Evolutionary conservation across 2,888 invertebrate species (phyloP), one percentile per base, ranked within the genome.

Genomic region (Tethea ocularis): DNA sequence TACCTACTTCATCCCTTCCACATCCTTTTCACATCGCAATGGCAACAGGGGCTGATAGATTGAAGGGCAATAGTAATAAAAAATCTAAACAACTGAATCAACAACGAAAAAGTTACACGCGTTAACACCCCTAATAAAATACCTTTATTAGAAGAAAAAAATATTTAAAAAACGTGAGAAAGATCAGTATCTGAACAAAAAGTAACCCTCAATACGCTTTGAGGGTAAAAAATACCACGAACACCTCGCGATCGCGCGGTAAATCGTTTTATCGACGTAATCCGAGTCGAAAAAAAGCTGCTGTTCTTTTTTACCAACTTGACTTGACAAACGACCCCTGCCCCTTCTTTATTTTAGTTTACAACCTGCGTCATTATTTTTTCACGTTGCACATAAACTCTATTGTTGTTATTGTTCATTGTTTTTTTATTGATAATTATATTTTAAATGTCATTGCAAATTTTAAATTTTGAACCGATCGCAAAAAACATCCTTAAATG

Each of bases 91-190:
- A 70, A 63, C 51, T 59, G 57, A 57, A 46, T 51, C 51, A 29
- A 56, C 33, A 59, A 53, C 58, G 62, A 68, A 57, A 60, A 57
- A 63, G 57, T 69, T 73, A 86, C 86, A 84, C 81, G 76, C 82
- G 84, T 86, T 85, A 88, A 89, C 85, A 89, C 78, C 80, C 86
- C 82, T 80, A 86, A 88, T 88, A 85, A 87, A 84, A 82, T 77
- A 76, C 79, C 80, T 86, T 86, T 84, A 86, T 82, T 80, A 64
- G 73, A 76, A 58, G 51, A 78, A 86, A 88, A 88, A 86, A 83
- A 69, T 61, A 54, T 57, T 83, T 84, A 84, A 91, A 91, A 91
- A 91, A 91, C 88, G 91, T 89, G 91, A 83, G 89, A 91, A 83
- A 82, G 89, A 89, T 89, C 82, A 64, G 70, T 87, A 88, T 89